Evolutionary conservation across 2,113 vertebrate species (phyloP).

Genomic region (Ovis canadensis): DNA sequence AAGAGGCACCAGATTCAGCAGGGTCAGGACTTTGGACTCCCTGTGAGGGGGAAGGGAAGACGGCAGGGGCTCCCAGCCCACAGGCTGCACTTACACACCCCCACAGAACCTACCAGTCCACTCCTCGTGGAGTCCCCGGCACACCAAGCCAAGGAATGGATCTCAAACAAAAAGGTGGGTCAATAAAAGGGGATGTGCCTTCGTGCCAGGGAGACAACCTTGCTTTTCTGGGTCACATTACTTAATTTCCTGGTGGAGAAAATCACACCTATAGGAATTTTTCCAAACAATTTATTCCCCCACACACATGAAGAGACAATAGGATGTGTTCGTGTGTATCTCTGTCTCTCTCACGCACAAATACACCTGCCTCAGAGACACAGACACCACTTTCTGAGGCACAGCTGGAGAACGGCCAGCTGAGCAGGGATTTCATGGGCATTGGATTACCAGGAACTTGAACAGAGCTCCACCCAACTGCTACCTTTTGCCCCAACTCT

Average conservation of each 20-base stretch:
- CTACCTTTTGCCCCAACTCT: not conserved
- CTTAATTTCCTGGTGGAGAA: not conserved
- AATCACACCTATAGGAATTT: not conserved
- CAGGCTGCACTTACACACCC: not conserved
- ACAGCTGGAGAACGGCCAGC: constrained; percentile 41
- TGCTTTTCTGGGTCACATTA: not conserved
- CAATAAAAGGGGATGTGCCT: not conserved
- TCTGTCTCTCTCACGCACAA: not conserved
- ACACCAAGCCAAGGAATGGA: not conserved
- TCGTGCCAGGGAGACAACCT: rapidly evolving
- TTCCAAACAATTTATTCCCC: not conserved
- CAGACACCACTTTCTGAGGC: not conserved
- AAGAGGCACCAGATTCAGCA: not conserved
- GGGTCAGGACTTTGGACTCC: not conserved
- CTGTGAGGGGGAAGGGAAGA: not conserved
- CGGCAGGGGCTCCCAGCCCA: not conserved
- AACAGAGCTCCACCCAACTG: not conserved
- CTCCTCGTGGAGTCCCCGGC: not conserved
- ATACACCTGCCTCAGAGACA: constrained; percentile 36
- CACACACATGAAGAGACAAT: not conserved
- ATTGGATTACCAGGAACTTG: constrained; percentile 33
- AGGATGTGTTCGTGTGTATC: not conserved
- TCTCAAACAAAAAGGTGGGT: not conserved
- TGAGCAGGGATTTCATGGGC: constrained; percentile 41
- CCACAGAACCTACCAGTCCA: not conserved